Base-by-base conservation (phyloP, 2,113 vertebrate species). In the Puntigrus tetrazona region DNA sequence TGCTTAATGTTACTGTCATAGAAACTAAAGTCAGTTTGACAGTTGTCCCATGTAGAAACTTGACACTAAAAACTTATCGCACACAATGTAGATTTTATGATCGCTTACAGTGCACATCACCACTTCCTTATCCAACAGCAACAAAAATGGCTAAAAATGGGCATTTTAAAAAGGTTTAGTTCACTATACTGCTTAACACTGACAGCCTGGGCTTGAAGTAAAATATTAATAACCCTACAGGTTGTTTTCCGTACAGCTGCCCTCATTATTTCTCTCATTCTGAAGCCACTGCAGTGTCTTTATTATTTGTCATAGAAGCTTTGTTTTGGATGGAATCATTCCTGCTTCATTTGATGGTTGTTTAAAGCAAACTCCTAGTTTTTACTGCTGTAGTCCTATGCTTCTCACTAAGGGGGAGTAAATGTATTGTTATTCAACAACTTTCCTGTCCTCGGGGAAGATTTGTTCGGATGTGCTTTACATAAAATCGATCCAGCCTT, bases 381-480 rank as follows among this genome's bases (percentile, higher is more conserved):
- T 38, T 70, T 38, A 38, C 67, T 72, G 36, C 69, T 72, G 13
- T 70, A 41, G 36, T n/a, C 34, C 20, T 38, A 0, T 69, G 34
- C 34, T 38, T 36, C 10, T 70, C 67, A 70, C 34, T 38, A 20
- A 38, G 9, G 34, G 65, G 34, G 22, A 70, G 67, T 70, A 38
- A 22, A 70, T 70, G 67, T 70, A 38, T 38, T 63, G 27, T 63
- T 70, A 38, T 70, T 70, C 34, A 38, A 70, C 65, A 36, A 22
- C 29, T 67, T 9, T 45, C 11, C 43, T 36, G 20, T 38, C 67
- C 67, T 70, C 9, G 25, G 55, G 55, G 55, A n/a, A 59, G 55
- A n/a, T 70, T 70, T 41, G 67, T 70, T n/a, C 0, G 1, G 8
- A 22, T 70, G 20, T 70, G 29, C 63, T 70, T 70, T 36, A 38